Percentiles rank a stretch among this genome's conserved stretches.
phyloP scores from a whole-genome alignment of 2,113 vertebrate genomes.

The Phoxinus phoxinus region DNA sequence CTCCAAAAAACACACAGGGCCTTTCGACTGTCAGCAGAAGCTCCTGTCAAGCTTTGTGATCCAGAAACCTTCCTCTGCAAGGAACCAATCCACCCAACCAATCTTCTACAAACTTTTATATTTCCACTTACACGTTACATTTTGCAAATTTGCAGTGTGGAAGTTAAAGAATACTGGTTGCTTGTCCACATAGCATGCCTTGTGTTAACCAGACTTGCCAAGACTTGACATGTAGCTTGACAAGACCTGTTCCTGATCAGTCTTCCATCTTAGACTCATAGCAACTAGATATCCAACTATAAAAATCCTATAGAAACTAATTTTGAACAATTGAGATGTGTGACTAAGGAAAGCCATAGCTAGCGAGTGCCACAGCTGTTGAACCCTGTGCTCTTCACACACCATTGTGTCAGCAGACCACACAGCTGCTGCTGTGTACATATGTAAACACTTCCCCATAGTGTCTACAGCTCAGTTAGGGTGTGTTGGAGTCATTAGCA shows the following conservation, averaged over 20 bases:
- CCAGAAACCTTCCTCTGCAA: constrained; percentile 30
- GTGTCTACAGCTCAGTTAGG: constrained; percentile 16
- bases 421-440: constrained; percentile 12
- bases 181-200: not conserved
- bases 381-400: constrained; percentile 9
- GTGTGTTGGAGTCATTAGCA: not conserved
- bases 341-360: not conserved
- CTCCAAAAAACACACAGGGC: constrained; percentile 17
- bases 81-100: not conserved
- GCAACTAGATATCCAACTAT: not conserved
- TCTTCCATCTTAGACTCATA: not conserved
- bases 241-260: not conserved
- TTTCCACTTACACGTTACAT: not conserved
- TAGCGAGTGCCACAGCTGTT: not conserved
- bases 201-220: not conserved
- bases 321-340: not conserved
- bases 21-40: constrained; percentile 44
- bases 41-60: constrained; percentile 41
- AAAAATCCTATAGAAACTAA: not conserved
- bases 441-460: constrained; percentile 18
- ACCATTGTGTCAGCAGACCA: constrained; percentile 5
- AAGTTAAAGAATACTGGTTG: not conserved
- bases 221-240: not conserved
- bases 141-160: not conserved
- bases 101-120: not conserved